Base-by-base conservation (phyloP, 1,140 invertebrate genomes). In the Drosophila punjabiensis region DNA sequence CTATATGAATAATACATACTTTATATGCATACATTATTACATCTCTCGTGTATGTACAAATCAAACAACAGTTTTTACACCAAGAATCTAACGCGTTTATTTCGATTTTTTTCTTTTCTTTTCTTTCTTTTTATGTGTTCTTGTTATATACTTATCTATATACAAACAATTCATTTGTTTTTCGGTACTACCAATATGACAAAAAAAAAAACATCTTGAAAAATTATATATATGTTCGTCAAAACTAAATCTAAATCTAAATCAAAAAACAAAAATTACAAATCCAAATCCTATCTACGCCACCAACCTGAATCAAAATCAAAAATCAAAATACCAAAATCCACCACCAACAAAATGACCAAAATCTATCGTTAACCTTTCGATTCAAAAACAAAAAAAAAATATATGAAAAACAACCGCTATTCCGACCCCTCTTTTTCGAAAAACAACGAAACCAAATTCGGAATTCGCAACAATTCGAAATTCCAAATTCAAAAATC, bases 211-310 rank as follows among this genome's bases (percentile, higher is more conserved):
- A 81, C 71, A 79, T 87, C 81, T 83, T 87, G 65, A 92, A 91
- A 92, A 93, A 93, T 93, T 93, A 92, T 93, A 93, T 93, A 93
- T 93, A 93, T 93, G 92, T 93, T 93, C 92, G 92, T 93, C 92
- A 93, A 93, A 77, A 65, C 48, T 55, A 66, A 83, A 85, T 24
- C 24, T 24, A 24, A 24, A 24, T 65, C 71, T 24, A 24, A 83
- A 79, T 24, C 18, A 24, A 82, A 79, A 70, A 79, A 53, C 63
- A 83, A 35, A 70, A 73, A 79, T 68, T 76, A 71, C 32, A 69
- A 65, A 85, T 65, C 71, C 32, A 69, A 65, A 85, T 65, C 71
- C 59, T 79, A 53, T 81, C 78, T 81, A 63, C 74, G 77, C 77
- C 61, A 80, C 61, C 48, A 55, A 76, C 66, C 76, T 61, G 53